Evolutionary conservation across 2,113 vertebrate genomes (phyloP).

Genomic region (Hydropotes inermis): DNA sequence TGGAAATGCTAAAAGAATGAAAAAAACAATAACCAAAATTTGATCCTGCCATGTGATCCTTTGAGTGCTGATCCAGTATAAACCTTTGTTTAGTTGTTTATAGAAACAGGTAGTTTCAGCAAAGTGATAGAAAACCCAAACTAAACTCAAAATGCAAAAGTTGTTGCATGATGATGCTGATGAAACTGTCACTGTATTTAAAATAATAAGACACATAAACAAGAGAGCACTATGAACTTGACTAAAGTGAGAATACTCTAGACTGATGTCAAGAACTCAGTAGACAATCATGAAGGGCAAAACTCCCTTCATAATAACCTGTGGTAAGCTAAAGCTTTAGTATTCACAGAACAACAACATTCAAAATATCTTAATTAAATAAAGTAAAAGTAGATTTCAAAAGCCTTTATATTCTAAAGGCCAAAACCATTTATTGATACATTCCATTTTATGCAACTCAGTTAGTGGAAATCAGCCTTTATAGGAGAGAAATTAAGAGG

Average conservation of each 20-base stretch:
- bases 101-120: neutral
- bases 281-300: neutral
- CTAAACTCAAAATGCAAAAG: neutral
- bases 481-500: neutral
- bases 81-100: conserved; percentile 4
- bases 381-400: neutral
- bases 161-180: neutral
- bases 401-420: neutral
- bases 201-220: neutral
- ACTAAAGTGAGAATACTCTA: neutral
- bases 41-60: neutral
- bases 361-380: neutral
- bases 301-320: neutral
- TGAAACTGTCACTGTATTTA: neutral
- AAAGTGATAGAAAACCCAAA: neutral
- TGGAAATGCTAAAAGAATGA: conserved; percentile 9
- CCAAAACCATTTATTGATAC: neutral
- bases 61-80: neutral
- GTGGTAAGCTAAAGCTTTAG: neutral
- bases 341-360: neutral
- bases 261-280: neutral
- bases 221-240: neutral
- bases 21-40: neutral
- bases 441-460: neutral
- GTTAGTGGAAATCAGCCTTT: neutral